Evolutionary conservation across 2,113 vertebrate species (phyloP).

Genomic region (Hucho hucho): DNA sequence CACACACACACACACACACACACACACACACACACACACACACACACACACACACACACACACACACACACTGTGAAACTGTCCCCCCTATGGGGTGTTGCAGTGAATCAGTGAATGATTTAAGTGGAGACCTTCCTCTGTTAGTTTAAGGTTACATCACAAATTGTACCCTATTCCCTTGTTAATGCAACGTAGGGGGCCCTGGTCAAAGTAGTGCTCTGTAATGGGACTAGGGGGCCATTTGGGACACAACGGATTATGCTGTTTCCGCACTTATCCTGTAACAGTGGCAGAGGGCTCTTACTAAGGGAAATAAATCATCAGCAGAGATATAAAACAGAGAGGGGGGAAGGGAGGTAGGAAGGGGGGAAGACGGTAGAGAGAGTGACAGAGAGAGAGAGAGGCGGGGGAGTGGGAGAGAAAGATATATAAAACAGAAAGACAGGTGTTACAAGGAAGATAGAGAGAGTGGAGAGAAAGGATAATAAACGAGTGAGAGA

Average conservation of each 20-base stretch:
- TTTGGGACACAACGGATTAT: too few species aligned
- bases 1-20: too few species aligned
- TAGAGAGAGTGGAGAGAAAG: background rate
- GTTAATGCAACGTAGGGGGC: too few species aligned
- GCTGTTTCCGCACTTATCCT: background rate
- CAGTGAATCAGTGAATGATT: background rate
- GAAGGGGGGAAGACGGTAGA: background rate
- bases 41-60: too few species aligned
- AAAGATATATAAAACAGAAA: background rate
- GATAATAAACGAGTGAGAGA: background rate
- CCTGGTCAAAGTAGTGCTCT: too few species aligned
- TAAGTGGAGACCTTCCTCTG: background rate
- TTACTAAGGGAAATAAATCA: background rate
- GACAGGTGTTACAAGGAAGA: background rate
- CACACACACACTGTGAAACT: too few species aligned
- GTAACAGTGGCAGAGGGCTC: background rate
- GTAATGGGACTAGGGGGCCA: too few species aligned
- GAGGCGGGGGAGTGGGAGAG: background rate
- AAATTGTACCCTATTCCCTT: too few species aligned
- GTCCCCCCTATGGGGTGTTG: too few species aligned
- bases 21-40: too few species aligned
- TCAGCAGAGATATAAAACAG: too few species aligned
- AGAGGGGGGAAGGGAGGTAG: background rate
- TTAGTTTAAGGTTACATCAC: too few species aligned
- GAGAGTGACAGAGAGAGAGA: background rate